These are phyloP conservation scores for Acrossocheilus wenchowensis DNA, from an alignment of 2,797 vertebrate genomes.

Conservation along the genomic window DNA sequence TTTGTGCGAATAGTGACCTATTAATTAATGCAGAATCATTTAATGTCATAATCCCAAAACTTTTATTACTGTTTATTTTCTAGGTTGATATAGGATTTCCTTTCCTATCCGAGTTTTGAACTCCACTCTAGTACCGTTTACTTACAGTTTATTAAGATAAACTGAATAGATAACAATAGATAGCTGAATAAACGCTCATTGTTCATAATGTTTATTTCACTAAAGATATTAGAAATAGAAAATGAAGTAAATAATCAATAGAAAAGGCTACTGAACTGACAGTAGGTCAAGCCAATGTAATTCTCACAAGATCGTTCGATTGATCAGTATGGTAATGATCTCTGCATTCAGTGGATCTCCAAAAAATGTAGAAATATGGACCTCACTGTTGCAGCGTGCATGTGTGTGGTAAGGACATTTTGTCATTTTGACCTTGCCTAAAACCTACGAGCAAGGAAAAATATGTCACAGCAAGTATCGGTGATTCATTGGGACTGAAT, in stretches of 20 bases:
- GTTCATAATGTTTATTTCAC: neutral
- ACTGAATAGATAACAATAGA: neutral
- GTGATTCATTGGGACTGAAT: constrained; percentile 25
- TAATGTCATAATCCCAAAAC: neutral
- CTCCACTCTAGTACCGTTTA: too few relatives aligned
- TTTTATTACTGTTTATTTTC: neutral
- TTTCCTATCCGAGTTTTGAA: too few relatives aligned
- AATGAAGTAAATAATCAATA: neutral
- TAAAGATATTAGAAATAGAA: neutral
- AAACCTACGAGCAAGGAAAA: constrained; percentile 17
- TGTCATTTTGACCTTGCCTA: constrained; percentile 33
- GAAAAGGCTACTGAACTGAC: too few relatives aligned
- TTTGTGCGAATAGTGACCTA: neutral
- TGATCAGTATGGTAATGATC: neutral
- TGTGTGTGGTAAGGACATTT: constrained; percentile 14
- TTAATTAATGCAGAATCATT: neutral
- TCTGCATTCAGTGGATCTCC: neutral
- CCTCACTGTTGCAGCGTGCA: neutral
- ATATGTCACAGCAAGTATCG: constrained; percentile 5
- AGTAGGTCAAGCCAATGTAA: neutral
- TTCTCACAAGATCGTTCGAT: neutral
- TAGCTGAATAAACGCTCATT: neutral
- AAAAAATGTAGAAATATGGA: neutral
- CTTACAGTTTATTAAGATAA: neutral
- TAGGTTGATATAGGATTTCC: neutral